Conservation (phyloP, 2,888 invertebrate species). For the Autographa pulchrina region DNA sequence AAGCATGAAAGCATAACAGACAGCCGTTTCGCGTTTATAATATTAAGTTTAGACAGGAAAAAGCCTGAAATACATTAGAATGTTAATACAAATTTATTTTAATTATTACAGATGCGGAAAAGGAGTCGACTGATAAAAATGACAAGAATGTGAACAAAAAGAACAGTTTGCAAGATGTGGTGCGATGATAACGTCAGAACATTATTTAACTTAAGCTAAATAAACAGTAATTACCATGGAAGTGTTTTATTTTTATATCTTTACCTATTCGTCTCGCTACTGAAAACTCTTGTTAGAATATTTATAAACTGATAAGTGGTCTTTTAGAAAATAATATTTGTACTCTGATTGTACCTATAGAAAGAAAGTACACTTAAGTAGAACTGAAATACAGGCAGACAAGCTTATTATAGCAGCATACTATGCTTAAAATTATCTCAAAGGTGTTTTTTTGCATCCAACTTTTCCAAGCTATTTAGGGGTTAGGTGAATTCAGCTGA, state of each 20-base stretch:
- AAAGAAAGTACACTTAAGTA: too few species aligned
- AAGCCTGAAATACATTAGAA: neutral
- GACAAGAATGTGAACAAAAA: constrained; percentile 21
- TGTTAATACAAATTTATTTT: neutral
- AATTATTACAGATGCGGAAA: constrained; percentile 25
- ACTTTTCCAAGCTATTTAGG: too few species aligned
- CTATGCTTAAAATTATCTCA: too few species aligned
- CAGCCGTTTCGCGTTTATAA: too few species aligned
- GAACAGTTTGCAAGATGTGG: constrained; percentile 18
- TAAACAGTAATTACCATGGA: neutral
- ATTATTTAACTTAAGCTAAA: neutral
- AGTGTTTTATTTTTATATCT: neutral
- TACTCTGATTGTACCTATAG: too few species aligned
- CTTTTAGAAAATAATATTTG: neutral
- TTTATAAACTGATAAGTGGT: neutral
- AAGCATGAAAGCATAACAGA: too few species aligned
- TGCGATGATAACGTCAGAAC: constrained; percentile 16
- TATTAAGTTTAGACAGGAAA: too few species aligned
- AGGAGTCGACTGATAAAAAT: constrained; percentile 6
- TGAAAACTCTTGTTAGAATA: neutral
- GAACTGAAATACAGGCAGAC: too few species aligned
- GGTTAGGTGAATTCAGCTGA: too few species aligned
- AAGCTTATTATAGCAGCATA: too few species aligned
- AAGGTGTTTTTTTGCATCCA: too few species aligned
- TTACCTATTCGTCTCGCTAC: neutral